These are phyloP conservation scores for Pogona vitticeps DNA, from an alignment of 2,113 vertebrate genomes.

Conservation along the genomic window DNA sequence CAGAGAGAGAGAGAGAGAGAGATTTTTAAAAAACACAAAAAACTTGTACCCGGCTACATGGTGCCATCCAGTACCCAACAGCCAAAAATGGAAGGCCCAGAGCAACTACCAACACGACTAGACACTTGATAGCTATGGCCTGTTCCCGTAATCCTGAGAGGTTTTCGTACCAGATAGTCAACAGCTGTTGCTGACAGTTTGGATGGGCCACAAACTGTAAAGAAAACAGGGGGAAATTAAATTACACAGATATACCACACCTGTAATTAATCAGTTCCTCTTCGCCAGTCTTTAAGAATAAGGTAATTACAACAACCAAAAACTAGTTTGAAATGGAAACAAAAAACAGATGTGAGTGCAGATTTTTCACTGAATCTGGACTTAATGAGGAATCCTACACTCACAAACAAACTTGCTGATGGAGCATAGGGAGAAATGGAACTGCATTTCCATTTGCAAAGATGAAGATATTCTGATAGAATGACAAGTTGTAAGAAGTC, in stretches of 20 bases:
- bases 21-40: slow-evolving; percentile 15
- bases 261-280: not conserved
- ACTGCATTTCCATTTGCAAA: too few species aligned
- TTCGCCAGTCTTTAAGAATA: not conserved
- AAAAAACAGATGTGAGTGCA: not conserved
- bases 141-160: slow-evolving; percentile 88
- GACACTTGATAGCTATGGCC: slow-evolving; percentile 85
- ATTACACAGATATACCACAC: not conserved
- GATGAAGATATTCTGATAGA: too few species aligned
- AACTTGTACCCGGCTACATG: slow-evolving; percentile 86
- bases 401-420: too few species aligned
- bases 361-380: too few species aligned
- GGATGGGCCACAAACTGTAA: slow-evolving; percentile 90
- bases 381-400: too few species aligned
- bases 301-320: not conserved
- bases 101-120: slow-evolving; percentile 88
- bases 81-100: slow-evolving; percentile 87
- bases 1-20: not conserved
- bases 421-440: too few species aligned
- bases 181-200: slow-evolving; percentile 90
- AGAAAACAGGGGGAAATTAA: slow-evolving; percentile 35
- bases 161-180: slow-evolving; percentile 93
- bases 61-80: slow-evolving; percentile 89
- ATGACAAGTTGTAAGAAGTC: too few species aligned
- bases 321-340: not conserved